Evolutionary conservation across 2,113 vertebrate species (phyloP).

Genomic region (Bujurquina vittata): DNA sequence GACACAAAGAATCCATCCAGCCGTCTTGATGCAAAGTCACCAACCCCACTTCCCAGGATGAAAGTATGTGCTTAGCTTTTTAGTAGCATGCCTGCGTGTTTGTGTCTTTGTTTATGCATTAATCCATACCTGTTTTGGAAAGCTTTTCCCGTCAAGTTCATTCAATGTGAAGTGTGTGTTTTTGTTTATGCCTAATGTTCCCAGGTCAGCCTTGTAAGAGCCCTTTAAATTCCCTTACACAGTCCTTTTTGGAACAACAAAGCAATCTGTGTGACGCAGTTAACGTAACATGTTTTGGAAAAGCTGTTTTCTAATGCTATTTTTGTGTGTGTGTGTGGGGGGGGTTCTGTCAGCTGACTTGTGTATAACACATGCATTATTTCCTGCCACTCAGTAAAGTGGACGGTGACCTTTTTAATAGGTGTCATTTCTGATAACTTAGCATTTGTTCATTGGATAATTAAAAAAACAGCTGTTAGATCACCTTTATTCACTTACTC

Average conservation of each 20-base stretch:
- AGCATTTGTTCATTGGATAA: background rate
- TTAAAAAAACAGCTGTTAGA: background rate
- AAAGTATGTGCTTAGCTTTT: constrained; percentile 50
- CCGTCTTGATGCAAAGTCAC: constrained; percentile 25
- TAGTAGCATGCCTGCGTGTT: constrained; percentile 13
- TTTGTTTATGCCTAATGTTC: constrained; percentile 28
- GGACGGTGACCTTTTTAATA: background rate
- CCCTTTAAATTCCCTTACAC: constrained; percentile 51
- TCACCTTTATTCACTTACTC: background rate
- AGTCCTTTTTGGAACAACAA: constrained; percentile 50
- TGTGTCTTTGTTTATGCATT: constrained; percentile 14
- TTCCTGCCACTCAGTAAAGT: constrained; percentile 13
- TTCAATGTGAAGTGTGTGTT: constrained; percentile 12
- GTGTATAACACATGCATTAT: background rate
- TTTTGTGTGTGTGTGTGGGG: constrained; percentile 22
- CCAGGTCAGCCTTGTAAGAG: constrained; percentile 22
- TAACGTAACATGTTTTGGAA: constrained; percentile 60
- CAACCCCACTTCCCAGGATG: constrained; percentile 56
- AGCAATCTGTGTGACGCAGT: constrained; percentile 58
- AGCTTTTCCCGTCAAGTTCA: background rate
- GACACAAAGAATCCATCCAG: constrained; percentile 30
- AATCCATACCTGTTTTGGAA: background rate
- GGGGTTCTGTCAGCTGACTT: constrained; percentile 56
- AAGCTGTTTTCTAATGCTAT: constrained; percentile 48
- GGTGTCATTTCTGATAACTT: background rate